Evolutionary conservation across 2,113 vertebrate genomes (phyloP).

Genomic region (Chascanopsetta lugubris): DNA sequence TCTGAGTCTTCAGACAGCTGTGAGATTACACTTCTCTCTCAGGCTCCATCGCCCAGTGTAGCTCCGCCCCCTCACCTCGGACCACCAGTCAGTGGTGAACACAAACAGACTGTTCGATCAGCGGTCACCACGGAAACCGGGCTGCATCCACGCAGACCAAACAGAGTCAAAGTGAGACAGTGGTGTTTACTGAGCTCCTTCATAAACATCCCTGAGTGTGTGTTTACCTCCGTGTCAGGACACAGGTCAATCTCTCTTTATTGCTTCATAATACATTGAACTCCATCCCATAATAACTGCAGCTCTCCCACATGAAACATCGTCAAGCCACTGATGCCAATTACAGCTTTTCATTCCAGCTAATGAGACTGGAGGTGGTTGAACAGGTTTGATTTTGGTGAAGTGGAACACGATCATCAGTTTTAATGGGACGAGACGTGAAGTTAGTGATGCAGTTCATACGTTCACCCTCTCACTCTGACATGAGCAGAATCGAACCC

Average conservation of each 20-base stretch:
- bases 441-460: too few relatives aligned
- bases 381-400: too few relatives aligned
- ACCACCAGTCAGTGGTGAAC: conserved; percentile 45
- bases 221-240: not conserved
- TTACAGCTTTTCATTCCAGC: conserved; percentile 33
- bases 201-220: too few relatives aligned
- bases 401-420: too few relatives aligned
- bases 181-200: not conserved
- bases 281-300: conserved; percentile 22
- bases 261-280: not conserved
- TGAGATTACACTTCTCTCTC: conserved; percentile 49
- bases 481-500: not conserved
- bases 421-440: too few relatives aligned
- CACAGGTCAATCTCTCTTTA: not conserved
- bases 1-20: conserved; percentile 63
- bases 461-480: not conserved
- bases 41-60: conserved; percentile 24
- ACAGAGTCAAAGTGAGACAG: not conserved
- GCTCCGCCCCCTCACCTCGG: conserved; percentile 13
- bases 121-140: conserved; percentile 1
- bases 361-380: conserved; percentile 34
- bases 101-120: conserved; percentile 42
- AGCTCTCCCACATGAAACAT: conserved; percentile 3
- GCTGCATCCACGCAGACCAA: not conserved
- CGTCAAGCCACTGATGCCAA: conserved; percentile 11